phyloP scores from a whole-genome alignment of 2,797 vertebrate species.

The Thamnophis elegans region DNA sequence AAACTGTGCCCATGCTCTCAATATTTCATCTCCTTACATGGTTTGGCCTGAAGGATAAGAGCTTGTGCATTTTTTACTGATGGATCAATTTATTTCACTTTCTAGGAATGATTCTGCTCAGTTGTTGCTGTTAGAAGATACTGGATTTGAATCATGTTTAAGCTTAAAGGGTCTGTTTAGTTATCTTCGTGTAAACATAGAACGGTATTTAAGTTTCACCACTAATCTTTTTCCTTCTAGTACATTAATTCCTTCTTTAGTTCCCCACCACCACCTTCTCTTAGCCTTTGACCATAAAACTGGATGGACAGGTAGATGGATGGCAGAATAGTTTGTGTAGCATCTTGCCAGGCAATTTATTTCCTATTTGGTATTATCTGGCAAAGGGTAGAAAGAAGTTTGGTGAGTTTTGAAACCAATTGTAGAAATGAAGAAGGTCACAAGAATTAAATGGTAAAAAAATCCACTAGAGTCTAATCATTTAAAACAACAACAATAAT shows the following conservation, averaged over 20 bases:
- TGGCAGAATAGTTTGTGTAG: background rate
- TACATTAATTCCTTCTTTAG: background rate
- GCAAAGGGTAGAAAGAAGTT: background rate
- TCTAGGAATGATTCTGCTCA: background rate
- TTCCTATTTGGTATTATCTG: background rate
- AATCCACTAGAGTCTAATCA: background rate
- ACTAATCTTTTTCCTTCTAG: background rate
- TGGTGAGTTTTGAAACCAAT: background rate
- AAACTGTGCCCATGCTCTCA: background rate
- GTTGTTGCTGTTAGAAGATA: background rate
- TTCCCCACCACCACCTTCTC: rapidly evolving
- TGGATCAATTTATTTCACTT: background rate
- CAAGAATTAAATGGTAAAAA: background rate
- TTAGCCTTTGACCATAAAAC: background rate
- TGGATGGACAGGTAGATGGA: background rate
- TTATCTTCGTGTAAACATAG: background rate
- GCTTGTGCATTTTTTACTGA: background rate
- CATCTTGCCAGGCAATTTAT: background rate
- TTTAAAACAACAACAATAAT: background rate
- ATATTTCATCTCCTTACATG: background rate
- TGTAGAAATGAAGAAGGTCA: background rate
- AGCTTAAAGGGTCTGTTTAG: background rate
- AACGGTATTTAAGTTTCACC: background rate
- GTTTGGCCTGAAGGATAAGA: background rate
- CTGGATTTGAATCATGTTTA: background rate